Percentiles rank a stretch among this genome's conserved stretches.
These are phyloP conservation scores for Heteropelma amictum DNA, from an alignment of 2,888 invertebrate species.

Conservation along the genomic window DNA sequence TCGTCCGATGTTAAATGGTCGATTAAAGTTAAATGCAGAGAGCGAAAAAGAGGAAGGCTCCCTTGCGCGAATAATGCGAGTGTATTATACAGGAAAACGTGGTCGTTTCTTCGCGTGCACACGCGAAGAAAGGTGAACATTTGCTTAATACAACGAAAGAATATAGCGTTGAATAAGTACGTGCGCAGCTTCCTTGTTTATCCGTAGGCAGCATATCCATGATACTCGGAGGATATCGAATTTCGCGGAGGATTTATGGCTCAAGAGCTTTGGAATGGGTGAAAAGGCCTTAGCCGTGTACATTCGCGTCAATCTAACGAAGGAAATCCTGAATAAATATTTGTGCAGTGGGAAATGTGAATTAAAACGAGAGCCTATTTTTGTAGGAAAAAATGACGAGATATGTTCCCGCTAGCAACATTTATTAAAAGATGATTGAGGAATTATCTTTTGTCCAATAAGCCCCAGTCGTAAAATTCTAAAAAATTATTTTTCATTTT, in stretches of 20 bases:
- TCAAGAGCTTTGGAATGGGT: not conserved
- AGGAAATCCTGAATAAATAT: not conserved
- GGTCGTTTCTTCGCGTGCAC: constrained; percentile 42
- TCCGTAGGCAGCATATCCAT: not conserved
- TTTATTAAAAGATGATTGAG: no score
- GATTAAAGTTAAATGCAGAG: not conserved
- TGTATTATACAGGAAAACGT: constrained; percentile 26
- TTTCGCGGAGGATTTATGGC: constrained; percentile 19
- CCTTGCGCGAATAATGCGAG: constrained; percentile 32
- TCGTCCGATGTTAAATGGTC: not conserved
- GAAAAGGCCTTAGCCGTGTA: not conserved
- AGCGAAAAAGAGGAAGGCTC: not conserved
- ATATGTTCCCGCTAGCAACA: no score
- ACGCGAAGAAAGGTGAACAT: constrained; percentile 22
- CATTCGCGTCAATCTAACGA: not conserved
- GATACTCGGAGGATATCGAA: not conserved
- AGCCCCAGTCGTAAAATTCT: no score
- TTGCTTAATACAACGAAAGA: constrained; percentile 20
- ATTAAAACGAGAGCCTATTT: no score
- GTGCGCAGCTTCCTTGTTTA: not conserved
- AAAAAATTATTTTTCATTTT: no score
- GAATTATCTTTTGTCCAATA: no score
- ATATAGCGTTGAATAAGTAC: constrained; percentile 30
- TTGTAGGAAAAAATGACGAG: no score
- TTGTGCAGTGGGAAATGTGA: not conserved